Evolutionary conservation across 2,113 vertebrate genomes (phyloP).

Genomic region (Dasypus novemcinctus): DNA sequence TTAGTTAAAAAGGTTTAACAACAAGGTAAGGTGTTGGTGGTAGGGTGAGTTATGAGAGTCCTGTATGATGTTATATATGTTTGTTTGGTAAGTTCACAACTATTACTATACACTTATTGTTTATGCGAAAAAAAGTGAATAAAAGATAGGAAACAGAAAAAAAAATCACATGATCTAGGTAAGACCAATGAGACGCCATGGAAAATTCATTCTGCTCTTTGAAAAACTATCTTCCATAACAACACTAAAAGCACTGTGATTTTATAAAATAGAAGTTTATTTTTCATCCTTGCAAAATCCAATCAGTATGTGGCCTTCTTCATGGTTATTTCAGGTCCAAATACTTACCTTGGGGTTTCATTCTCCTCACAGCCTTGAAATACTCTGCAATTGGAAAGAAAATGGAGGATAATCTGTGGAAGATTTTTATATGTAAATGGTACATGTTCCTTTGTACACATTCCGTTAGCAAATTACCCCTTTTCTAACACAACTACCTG

Average conservation of each 20-base stretch:
- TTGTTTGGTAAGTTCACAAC: too few species aligned
- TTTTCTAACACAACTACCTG: not conserved
- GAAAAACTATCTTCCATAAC: not conserved
- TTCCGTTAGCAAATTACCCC: not conserved
- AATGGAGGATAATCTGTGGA: not conserved
- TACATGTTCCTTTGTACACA: not conserved
- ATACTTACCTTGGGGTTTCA: not conserved
- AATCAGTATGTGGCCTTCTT: not conserved
- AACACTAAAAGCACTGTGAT: not conserved
- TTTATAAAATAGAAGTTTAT: not conserved
- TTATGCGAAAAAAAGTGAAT: too few species aligned
- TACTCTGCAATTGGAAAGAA: not conserved
- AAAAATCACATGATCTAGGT: not conserved
- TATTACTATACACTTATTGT: too few species aligned
- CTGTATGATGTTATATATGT: too few species aligned
- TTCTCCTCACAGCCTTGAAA: not conserved
- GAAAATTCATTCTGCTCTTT: not conserved
- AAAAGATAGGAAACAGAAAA: too few species aligned
- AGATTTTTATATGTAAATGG: too few species aligned
- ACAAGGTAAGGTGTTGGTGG: too few species aligned
- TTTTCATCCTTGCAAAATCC: not conserved
- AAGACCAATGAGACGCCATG: not conserved
- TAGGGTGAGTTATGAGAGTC: too few species aligned
- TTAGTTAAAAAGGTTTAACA: too few species aligned
- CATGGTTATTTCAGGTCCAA: not conserved